Conservation (phyloP, 1,140 invertebrate genomes). For the Glomeris maerens region DNA sequence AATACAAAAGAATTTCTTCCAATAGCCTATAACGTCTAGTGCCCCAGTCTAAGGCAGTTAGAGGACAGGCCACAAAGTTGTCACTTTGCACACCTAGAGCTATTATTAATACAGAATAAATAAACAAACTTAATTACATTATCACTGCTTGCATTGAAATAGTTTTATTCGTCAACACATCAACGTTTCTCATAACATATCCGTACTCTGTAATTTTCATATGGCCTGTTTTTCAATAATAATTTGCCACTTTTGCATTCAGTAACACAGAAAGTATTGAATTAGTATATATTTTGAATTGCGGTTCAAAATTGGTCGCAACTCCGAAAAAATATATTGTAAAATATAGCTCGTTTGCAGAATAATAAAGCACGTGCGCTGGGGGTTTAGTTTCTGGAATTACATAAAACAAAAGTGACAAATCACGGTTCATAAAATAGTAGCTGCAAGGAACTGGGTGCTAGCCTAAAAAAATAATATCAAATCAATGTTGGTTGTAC, state of each 20-base stretch:
- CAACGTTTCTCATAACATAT: not conserved
- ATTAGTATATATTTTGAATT: conserved; percentile 5
- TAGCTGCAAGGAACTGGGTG: too few species aligned
- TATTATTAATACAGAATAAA: conserved; percentile 24
- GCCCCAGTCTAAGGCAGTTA: conserved; percentile 52
- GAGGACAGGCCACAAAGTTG: conserved; percentile 56
- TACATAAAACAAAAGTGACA: too few species aligned
- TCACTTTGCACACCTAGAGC: conserved; percentile 55
- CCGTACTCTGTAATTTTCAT: not conserved
- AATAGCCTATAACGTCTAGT: conserved; percentile 48
- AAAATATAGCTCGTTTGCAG: not conserved
- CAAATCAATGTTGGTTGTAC: conserved; percentile 30
- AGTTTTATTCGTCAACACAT: conserved; percentile 1
- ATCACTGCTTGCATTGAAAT: conserved; percentile 1
- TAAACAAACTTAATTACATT: not conserved
- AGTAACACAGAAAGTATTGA: not conserved
- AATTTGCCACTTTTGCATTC: not conserved
- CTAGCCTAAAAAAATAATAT: not conserved
- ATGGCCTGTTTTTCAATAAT: not conserved
- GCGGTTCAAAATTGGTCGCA: too few species aligned
- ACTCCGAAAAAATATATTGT: not conserved
- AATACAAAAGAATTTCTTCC: conserved; percentile 52
- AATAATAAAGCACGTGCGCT: not conserved
- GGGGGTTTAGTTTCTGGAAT: too few species aligned
- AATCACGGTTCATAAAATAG: too few species aligned